phyloP scores from a whole-genome alignment of 2,797 vertebrate genomes.

The Poeciliopsis infans region DNA sequence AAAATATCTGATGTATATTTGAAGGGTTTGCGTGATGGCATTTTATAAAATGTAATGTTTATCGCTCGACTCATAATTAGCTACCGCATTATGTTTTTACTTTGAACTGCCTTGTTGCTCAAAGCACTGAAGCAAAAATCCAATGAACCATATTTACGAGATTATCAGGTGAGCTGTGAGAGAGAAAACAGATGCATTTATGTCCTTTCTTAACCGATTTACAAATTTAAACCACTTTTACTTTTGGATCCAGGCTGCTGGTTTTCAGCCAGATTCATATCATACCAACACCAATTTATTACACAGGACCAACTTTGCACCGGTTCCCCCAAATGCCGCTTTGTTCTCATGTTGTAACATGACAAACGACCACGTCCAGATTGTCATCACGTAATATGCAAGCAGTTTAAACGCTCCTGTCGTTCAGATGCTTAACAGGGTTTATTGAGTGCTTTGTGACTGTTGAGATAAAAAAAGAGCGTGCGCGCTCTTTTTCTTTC shows the following conservation, averaged over 20 bases:
- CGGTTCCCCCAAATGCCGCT: background rate
- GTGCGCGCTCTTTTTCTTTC: background rate
- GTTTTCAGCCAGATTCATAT: background rate
- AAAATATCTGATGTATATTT: too few relatives aligned
- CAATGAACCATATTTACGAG: background rate
- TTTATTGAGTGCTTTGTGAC: constrained; percentile 42
- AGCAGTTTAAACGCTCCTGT: constrained; percentile 9
- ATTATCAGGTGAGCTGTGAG: background rate
- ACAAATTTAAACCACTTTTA: background rate
- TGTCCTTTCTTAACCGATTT: constrained; percentile 3
- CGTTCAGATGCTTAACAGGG: constrained; percentile 33
- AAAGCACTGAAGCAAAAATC: background rate
- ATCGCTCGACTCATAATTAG: too few relatives aligned
- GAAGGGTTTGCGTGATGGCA: too few relatives aligned
- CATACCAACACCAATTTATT: background rate
- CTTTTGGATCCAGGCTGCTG: background rate
- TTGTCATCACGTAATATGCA: constrained; percentile 28
- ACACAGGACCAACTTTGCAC: background rate
- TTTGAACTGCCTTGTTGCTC: too few relatives aligned
- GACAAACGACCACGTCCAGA: constrained; percentile 2
- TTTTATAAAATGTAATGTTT: background rate
- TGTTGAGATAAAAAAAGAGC: constrained; percentile 30
- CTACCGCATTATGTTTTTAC: too few relatives aligned
- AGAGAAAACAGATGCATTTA: constrained; percentile 29
- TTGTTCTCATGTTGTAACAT: background rate